A percentile compares a stretch with the other conserved stretches of the same genome.
Conservation (phyloP, 2,888 invertebrate genomes). For the Ophioninae sp. region DNA sequence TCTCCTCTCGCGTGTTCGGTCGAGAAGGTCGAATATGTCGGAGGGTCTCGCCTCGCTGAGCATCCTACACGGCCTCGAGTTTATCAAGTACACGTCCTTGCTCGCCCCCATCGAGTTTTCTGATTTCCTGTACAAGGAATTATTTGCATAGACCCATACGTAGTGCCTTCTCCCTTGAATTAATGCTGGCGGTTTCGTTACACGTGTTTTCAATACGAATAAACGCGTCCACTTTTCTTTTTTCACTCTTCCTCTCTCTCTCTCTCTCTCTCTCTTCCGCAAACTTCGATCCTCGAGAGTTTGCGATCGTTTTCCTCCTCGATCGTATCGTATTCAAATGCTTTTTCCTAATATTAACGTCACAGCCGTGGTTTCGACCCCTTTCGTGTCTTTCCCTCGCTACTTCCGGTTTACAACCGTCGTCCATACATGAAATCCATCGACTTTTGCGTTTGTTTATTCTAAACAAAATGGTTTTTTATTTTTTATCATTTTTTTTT, state of each 20-base stretch:
- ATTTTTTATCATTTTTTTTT: no score
- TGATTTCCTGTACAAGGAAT: conserved; percentile 75
- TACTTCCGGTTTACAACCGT: no score
- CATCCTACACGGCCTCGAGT: conserved; percentile 32
- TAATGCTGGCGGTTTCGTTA: conserved; percentile 73
- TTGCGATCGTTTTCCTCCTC: neutral
- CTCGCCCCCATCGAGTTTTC: conserved; percentile 43
- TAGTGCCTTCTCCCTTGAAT: conserved; percentile 71
- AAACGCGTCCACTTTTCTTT: conserved; percentile 28
- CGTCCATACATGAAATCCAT: no score
- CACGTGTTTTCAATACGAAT: conserved; percentile 67
- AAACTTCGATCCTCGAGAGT: neutral
- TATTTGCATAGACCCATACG: conserved; percentile 70
- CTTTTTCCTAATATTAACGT: no score
- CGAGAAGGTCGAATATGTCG: neutral
- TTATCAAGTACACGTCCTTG: conserved; percentile 42
- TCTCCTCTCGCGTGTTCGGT: neutral
- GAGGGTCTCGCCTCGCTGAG: conserved; percentile 13
- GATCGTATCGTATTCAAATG: no score
- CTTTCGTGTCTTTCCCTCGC: no score
- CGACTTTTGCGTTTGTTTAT: no score
- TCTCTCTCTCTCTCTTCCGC: neutral
- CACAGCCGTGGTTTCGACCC: no score
- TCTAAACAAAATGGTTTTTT: no score
- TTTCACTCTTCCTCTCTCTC: conserved; percentile 13